Evolutionary conservation across 2,888 invertebrate species (phyloP).

Genomic region (Acleris laterana): DNA sequence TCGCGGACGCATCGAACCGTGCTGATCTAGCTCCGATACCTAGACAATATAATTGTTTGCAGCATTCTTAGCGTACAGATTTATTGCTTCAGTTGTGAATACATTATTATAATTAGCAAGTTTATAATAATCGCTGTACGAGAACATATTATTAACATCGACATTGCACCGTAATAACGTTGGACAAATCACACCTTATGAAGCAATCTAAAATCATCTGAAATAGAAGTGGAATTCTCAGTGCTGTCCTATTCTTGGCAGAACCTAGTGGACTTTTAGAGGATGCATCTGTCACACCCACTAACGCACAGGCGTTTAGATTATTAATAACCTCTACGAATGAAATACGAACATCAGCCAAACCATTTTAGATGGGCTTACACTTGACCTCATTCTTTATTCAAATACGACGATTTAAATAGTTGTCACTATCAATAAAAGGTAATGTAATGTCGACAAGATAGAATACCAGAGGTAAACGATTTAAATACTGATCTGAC

Average conservation of each 20-base stretch:
- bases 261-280: constrained; percentile 28
- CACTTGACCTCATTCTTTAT: constrained; percentile 38
- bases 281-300: constrained; percentile 32
- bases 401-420: constrained; percentile 30
- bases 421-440: constrained; percentile 27
- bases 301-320: constrained; percentile 23
- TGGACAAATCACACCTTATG: neutral
- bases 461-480: constrained; percentile 12
- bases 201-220: constrained; percentile 3
- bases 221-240: constrained; percentile 10
- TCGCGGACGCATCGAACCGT: constrained; percentile 63
- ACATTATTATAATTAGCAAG: constrained; percentile 44
- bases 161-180: constrained; percentile 4
- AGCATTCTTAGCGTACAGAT: constrained; percentile 57
- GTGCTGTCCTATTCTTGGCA: constrained; percentile 30
- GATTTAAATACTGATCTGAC: neutral
- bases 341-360: constrained; percentile 31
- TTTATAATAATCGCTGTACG: constrained; percentile 25
- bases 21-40: constrained; percentile 61
- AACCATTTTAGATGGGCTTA: constrained; percentile 35
- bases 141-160: constrained; percentile 22
- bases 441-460: constrained; percentile 23
- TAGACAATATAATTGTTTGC: constrained; percentile 61
- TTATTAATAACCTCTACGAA: constrained; percentile 34
- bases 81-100: constrained; percentile 54